phyloP scores from a whole-genome alignment of 2,113 vertebrate genomes.

The Diphyllodes magnificus region DNA sequence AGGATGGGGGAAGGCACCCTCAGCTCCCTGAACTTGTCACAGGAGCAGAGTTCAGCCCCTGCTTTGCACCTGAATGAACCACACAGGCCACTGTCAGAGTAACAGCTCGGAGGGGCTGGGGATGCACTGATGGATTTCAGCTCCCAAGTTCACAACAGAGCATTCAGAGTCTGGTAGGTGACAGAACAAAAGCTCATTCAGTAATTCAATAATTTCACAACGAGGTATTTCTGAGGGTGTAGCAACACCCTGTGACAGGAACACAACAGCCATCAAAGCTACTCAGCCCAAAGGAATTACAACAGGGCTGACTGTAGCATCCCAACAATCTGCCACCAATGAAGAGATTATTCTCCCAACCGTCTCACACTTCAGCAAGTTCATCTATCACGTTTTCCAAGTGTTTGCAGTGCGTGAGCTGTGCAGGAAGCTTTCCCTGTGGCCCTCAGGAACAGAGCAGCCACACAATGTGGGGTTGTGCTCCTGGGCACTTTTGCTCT shows the following conservation, averaged over 20 bases:
- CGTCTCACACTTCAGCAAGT: rapidly evolving
- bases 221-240: neutral
- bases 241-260: neutral
- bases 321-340: neutral
- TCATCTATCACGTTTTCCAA: neutral
- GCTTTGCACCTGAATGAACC: neutral
- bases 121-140: neutral
- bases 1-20: neutral
- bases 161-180: neutral
- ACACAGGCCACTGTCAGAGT: neutral
- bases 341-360: neutral
- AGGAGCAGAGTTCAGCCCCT: neutral
- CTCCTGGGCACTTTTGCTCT: neutral
- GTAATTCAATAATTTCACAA: neutral
- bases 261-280: neutral
- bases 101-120: neutral
- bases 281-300: neutral
- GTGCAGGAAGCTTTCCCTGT: neutral
- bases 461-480: neutral
- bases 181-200: neutral
- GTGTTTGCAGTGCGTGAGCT: rapidly evolving
- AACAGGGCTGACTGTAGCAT: neutral
- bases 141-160: neutral
- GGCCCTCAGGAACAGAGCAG: neutral
- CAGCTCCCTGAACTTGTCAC: neutral